These are phyloP conservation scores for Hyperopisus bebe DNA, from an alignment of 2,113 vertebrate genomes.

Conservation along the genomic window DNA sequence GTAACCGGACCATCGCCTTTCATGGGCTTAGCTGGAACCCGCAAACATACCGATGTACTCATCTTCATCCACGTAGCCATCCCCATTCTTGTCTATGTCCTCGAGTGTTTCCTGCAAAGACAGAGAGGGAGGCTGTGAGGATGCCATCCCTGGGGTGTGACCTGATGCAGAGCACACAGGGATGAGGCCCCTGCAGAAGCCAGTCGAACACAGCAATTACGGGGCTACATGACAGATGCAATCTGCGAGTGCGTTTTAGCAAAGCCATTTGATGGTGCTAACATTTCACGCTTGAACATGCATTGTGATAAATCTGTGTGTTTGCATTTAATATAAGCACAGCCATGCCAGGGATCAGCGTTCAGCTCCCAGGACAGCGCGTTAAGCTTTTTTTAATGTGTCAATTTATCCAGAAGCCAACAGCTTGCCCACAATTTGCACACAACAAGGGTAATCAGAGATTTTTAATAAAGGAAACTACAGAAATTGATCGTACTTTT, in stretches of 20 bases:
- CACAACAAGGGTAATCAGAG: neutral
- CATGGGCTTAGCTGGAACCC: neutral
- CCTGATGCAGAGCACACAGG: neutral
- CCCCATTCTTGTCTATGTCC: slow-evolving; percentile 91
- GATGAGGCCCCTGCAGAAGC: neutral
- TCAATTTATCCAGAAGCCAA: neutral
- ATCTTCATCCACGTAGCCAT: slow-evolving; percentile 91
- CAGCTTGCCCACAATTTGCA: slow-evolving; percentile 7
- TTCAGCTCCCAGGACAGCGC: neutral
- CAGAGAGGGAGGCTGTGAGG: neutral
- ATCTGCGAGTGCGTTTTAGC: slow-evolving; percentile 11
- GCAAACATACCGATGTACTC: slow-evolving; percentile 84
- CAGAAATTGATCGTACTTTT: neutral
- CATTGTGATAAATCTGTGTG: slow-evolving; percentile 3
- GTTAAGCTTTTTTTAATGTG: neutral
- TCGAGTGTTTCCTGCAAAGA: slow-evolving; percentile 86
- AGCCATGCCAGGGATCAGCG: neutral
- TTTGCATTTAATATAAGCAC: slow-evolving; percentile 9
- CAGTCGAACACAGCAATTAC: neutral
- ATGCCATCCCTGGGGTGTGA: neutral
- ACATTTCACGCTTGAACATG: slow-evolving; percentile 19
- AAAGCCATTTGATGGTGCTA: slow-evolving; percentile 4
- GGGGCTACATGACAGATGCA: neutral
- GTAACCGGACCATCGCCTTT: neutral
- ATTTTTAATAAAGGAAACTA: neutral